Evolutionary conservation across 2,888 invertebrate genomes (phyloP), one percentile per base, ranked within the genome.

Genomic region (Lochmaea crataegi): DNA sequence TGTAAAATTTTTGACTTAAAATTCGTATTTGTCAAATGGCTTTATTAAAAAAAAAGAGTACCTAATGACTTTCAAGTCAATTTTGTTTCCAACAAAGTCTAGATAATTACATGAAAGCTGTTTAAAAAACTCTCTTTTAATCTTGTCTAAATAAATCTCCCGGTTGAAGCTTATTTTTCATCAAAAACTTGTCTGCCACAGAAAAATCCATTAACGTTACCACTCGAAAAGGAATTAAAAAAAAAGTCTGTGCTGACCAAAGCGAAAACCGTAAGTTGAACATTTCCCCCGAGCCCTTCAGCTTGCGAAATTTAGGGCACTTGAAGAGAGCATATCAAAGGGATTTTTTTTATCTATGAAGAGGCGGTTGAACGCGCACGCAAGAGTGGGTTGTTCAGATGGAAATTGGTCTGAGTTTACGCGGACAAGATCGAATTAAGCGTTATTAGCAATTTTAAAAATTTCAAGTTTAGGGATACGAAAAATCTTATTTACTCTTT

Each of bases 201-300:
- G 42, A 68, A 74, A 72, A 75, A 65, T 69, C 69, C 72, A 75
- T 75, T 66, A 72, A 75, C 72, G 72, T 75, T 72, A 41, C 65
- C 48, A 51, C 69, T 51, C 63, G 63, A 63, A 65, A 70, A 68
- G 22, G 58, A 72, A 75, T 72, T 71, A 58, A 65, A 70, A 75
- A 75, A 75, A 75, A 72, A 68, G 65, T 65, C 57, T 57, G 72
- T 57, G 72, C 75, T 75, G 75, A 75, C 75, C 75, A 74, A 68
- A 68, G 72, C 60, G 68, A 69, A 69, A 69, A 56, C 69, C 41
- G 63, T 56, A 56, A 68, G 68, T 68, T 51, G 68, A 68, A 42
- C 63, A 42, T 69, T 69, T 69, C 69, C 69, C 69, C 42, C 53
- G 69, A 63, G 69, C 22, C 51, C 53, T 65, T 38, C 38, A 61